Evolutionary conservation across 2,888 invertebrate genomes (phyloP).

Genomic region (Amiota minor): DNA sequence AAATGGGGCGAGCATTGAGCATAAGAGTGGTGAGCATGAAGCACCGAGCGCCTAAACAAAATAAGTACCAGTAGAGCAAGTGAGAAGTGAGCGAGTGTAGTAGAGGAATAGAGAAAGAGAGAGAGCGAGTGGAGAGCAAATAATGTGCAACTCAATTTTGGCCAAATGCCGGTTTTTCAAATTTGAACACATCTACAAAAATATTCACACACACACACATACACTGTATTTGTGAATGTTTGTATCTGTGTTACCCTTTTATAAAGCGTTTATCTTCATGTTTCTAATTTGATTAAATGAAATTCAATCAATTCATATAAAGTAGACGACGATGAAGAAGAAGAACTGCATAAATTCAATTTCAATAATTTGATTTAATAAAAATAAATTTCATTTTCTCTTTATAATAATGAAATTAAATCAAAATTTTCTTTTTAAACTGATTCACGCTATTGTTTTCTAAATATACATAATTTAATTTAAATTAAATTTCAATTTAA

Average conservation of each 20-base stretch:
- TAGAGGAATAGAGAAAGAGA: constrained; percentile 3
- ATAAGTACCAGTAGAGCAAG: background rate
- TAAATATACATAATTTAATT: no score
- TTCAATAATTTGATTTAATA: no score
- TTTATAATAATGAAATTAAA: no score
- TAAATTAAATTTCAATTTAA: no score
- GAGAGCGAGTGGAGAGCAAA: background rate
- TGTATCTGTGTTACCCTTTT: background rate
- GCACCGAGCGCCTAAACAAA: no score
- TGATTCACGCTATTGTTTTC: no score
- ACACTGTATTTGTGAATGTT: constrained; percentile 27
- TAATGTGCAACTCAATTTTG: background rate
- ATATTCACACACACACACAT: constrained; percentile 25
- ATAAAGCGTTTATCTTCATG: constrained; percentile 30
- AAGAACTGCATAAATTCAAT: no score
- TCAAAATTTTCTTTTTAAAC: no score
- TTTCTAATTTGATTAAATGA: constrained; percentile 58
- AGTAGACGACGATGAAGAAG: no score
- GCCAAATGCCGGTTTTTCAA: constrained; percentile 53
- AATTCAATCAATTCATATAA: constrained; percentile 33
- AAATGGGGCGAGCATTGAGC: constrained; percentile 1
- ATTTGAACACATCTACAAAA: constrained; percentile 15
- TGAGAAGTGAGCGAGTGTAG: background rate
- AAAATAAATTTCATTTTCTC: no score
- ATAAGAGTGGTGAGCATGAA: background rate